phyloP scores from a whole-genome alignment of 2,888 invertebrate genomes.

The Griposia aprilina region DNA sequence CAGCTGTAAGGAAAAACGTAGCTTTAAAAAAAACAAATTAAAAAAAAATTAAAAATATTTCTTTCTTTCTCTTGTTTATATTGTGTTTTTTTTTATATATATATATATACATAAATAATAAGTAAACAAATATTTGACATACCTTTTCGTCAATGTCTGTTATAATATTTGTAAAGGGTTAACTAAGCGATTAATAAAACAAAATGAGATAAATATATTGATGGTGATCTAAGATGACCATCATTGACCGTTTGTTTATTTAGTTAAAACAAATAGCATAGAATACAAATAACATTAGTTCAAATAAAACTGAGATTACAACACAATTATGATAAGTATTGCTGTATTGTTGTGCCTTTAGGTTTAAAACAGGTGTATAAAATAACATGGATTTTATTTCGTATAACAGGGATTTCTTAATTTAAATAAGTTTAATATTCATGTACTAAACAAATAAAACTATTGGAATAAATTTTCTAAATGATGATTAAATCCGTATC shows the following conservation, averaged over 20 bases:
- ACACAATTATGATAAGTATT: too few species aligned
- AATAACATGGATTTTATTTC: background rate
- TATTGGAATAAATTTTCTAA: background rate
- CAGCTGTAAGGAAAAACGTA: conserved; percentile 24
- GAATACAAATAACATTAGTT: conserved; percentile 4
- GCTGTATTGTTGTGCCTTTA: too few species aligned
- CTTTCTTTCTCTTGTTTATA: background rate
- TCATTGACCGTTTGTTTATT: background rate
- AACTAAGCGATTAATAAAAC: background rate
- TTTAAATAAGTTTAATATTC: background rate
- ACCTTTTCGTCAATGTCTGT: conserved; percentile 11
- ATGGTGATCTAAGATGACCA: conserved; percentile 19
- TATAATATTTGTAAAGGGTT: conserved; percentile 5
- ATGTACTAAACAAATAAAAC: too few species aligned
- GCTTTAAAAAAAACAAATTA: too few species aligned
- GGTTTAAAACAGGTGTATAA: background rate
- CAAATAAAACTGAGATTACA: conserved; percentile 1
- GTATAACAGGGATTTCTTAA: too few species aligned
- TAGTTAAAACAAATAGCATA: conserved; percentile 9
- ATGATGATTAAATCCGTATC: background rate
- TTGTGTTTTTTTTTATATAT: conserved; percentile 11
- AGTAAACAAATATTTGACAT: conserved; percentile 20
- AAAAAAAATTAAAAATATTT: too few species aligned
- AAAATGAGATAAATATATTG: background rate
- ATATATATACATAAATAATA: conserved; percentile 7